Conservation (phyloP, 2,797 vertebrate species). For the Rhinogobio ventralis region DNA sequence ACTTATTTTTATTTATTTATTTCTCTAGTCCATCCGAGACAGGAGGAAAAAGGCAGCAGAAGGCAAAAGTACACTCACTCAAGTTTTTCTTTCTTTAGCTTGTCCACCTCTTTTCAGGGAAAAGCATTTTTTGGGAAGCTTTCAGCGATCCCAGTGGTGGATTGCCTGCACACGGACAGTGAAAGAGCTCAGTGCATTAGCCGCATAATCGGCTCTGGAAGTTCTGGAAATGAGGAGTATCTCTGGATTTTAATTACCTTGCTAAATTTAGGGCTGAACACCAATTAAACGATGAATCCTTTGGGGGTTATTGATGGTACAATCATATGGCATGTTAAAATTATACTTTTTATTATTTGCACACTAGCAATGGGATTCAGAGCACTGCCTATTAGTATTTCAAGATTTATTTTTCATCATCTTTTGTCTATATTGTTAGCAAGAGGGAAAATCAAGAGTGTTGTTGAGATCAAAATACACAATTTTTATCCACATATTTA, state of each 20-base stretch:
- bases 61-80: slow-evolving; percentile 52
- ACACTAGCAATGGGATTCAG: not conserved
- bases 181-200: slow-evolving; percentile 47
- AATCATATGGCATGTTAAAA: slow-evolving; percentile 65
- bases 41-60: slow-evolving; percentile 54
- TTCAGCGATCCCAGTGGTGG: slow-evolving; percentile 40
- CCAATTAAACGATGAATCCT: slow-evolving; percentile 53
- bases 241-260: slow-evolving; percentile 61
- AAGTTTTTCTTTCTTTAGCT: slow-evolving; percentile 21
- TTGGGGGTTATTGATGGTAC: slow-evolving; percentile 66
- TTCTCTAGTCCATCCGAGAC: slow-evolving; percentile 69
- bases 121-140: slow-evolving; percentile 50
- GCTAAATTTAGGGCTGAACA: slow-evolving; percentile 58
- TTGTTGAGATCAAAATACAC: not conserved
- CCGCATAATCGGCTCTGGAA: slow-evolving; percentile 50
- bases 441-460: not conserved
- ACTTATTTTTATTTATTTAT: slow-evolving; percentile 73
- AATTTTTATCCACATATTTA: not conserved
- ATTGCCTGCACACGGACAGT: slow-evolving; percentile 31
- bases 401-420: not conserved
- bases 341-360: slow-evolving; percentile 63
- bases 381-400: not conserved
- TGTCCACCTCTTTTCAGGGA: slow-evolving; percentile 37
- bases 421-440: not conserved
- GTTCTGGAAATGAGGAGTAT: slow-evolving; percentile 56